Evolutionary conservation across 2,797 vertebrate genomes (phyloP), one percentile per base, ranked within the genome.

Genomic region (Thunnus albacares): DNA sequence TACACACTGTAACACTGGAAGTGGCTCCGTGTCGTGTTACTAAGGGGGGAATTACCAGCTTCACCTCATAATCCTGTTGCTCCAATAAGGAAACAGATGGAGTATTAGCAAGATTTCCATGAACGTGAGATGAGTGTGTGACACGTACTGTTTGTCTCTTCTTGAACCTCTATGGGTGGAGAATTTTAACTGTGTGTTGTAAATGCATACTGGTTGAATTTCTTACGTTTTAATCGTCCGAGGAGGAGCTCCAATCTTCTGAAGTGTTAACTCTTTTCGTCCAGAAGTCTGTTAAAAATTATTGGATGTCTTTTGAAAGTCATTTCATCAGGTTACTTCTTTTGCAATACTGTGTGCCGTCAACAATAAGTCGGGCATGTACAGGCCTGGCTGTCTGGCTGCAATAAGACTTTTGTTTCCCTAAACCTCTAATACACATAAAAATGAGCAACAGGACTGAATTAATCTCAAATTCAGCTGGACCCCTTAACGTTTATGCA

Each of bases 61-160:
- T 83, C 64, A 22, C 49, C 51, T 64, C 70, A 57, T 47, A 56
- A 64, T 71, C 69, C 26, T 72, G 77, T 59, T 57, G 62, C 58
- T 82, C 60, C 72, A 68, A 64, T 24, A 55, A 56, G 6, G 20
- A 68, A 73, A 67, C 20, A 17, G 20, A 75, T 35, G 45, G 2
- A 18, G 7, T 8, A n/a, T 62, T 53, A 17, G 52, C 26, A 38
- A 64, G 52, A 52, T 75, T 52, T 63, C 73, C 3, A n/a, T 15
- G 1, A 73, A 49, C 0, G 1, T 70, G 56, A 71, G 28, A 18
- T 22, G 5, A 26, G 45, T 35, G 0, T 45, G 33, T 55, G 57
- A 59, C 18, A 35, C 2, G 11, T 45, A 8, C 12, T 6, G 28
- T 20, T 9, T 24, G 62, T 57, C 26, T 72, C 28, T 33, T 58